Percentiles rank a stretch among this genome's conserved stretches.
phyloP scores from a whole-genome alignment of 2,113 vertebrate genomes.

The Lamprologus lemairii region DNA sequence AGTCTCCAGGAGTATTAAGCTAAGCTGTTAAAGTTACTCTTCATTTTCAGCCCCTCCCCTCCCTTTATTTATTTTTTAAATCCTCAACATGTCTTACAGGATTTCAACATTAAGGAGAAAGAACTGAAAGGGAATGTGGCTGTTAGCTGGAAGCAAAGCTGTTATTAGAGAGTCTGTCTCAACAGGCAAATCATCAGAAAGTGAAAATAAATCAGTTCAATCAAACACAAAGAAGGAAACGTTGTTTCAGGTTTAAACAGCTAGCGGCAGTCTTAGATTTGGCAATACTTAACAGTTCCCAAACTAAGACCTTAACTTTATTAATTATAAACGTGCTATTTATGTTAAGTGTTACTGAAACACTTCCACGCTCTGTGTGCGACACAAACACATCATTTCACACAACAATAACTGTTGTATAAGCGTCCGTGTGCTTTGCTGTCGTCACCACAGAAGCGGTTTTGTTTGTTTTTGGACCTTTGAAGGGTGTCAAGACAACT shows the following conservation, averaged over 20 bases:
- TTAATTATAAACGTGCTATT: not conserved
- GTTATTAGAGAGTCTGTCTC: not conserved
- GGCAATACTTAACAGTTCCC: not conserved
- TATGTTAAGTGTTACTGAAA: not conserved
- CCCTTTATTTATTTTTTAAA: not conserved
- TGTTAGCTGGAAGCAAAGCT: not conserved
- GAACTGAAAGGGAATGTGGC: not conserved
- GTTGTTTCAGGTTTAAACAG: not conserved
- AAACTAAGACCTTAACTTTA: not conserved
- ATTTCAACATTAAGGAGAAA: not conserved
- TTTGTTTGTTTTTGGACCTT: not conserved
- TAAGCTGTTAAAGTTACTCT: not conserved
- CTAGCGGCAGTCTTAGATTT: not conserved
- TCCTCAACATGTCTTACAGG: not conserved
- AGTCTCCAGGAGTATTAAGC: not conserved
- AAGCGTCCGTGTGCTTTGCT: not conserved
- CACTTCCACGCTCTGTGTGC: not conserved
- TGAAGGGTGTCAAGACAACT: conserved; percentile 7
- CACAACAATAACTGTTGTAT: not conserved
- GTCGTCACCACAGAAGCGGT: not conserved
- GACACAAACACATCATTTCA: not conserved
- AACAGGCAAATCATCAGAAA: not conserved
- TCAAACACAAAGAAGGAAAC: not conserved
- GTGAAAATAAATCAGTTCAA: not conserved
- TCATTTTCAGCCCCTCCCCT: not conserved